phyloP scores from a whole-genome alignment of 1,140 invertebrate species.

The Drosophila paulistorum region DNA sequence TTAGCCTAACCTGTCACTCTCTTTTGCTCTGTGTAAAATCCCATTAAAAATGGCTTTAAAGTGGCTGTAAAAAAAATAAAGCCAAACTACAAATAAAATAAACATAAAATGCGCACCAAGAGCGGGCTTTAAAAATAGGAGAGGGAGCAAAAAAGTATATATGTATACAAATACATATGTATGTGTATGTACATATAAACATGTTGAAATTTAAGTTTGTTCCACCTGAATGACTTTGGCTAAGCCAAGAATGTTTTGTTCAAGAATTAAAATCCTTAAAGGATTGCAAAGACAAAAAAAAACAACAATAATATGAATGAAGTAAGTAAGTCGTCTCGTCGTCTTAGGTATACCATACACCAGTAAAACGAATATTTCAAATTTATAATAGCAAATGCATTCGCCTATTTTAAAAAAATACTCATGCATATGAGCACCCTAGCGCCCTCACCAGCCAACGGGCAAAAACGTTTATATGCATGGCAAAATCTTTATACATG shows the following conservation, averaged over 20 bases:
- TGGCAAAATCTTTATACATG: too few relatives aligned
- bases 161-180: neutral
- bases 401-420: too few relatives aligned
- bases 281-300: neutral
- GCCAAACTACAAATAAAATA: slow-evolving; percentile 41
- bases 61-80: slow-evolving; percentile 55
- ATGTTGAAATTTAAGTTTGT: slow-evolving; percentile 6
- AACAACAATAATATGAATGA: neutral
- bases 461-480: too few relatives aligned
- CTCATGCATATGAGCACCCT: too few relatives aligned
- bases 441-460: too few relatives aligned
- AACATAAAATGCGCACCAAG: slow-evolving; percentile 34
- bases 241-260: neutral
- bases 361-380: too few relatives aligned
- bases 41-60: slow-evolving; percentile 74
- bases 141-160: neutral
- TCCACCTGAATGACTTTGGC: slow-evolving; percentile 1
- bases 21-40: slow-evolving; percentile 46
- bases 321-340: too few relatives aligned
- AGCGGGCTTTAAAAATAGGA: slow-evolving; percentile 12
- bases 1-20: neutral
- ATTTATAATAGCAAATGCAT: too few relatives aligned
- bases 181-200: neutral
- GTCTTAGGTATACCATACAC: too few relatives aligned
- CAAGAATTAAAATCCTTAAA: neutral